Base-by-base conservation (phyloP, 2,888 invertebrate species). In the Netelia inedita region DNA sequence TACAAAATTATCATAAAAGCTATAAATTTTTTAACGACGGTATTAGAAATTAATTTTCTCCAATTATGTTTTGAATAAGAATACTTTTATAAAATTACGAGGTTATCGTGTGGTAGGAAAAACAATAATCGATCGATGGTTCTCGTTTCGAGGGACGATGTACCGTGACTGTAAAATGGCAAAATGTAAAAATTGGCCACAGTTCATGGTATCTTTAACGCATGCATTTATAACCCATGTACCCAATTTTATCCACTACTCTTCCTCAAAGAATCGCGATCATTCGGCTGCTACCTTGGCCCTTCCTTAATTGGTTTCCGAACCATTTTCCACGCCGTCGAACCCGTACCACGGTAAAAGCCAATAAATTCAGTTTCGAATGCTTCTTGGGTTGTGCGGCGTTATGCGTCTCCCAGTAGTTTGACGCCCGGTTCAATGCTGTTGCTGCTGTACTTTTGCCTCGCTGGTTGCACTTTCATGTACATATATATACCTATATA, bases 301-400 rank as follows among this genome's bases (percentile, higher is more conserved):
- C 43, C 71, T 46, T 68, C 16, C 66, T 53, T 57, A 75, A 80
- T 75, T 53, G 71, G 57, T 79, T 79, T 46, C 53, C 59, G 50
- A 71, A 59, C 65, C 55, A 79, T 76, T 80, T 76, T 74, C 75
- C 75, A 80, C 71, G 35, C 72, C 66, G 55, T 75, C 75, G 81
- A 82, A 71, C 75, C 6, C 71, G 19, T 65, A 35, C 57, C 57
- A n/a, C 8, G 19, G 9, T 2, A 21, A 19, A 16, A 57, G 50
- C 16, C 82, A 71, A 76, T 80, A 76, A 80, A 72, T 76, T 66
- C 21, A 61, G 69, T 46, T 61, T 76, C 61, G 61, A 72, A 68
- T 72, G 79, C 57, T 57, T 59, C 66, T 57, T 19, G 65, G 10
- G 68, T 53, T 72, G 14, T 35, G 59, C 65, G 43, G 66, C 72